These are phyloP conservation scores for Radopholus similis DNA, from an alignment of 1,140 invertebrate genomes.

Conservation along the genomic window DNA sequence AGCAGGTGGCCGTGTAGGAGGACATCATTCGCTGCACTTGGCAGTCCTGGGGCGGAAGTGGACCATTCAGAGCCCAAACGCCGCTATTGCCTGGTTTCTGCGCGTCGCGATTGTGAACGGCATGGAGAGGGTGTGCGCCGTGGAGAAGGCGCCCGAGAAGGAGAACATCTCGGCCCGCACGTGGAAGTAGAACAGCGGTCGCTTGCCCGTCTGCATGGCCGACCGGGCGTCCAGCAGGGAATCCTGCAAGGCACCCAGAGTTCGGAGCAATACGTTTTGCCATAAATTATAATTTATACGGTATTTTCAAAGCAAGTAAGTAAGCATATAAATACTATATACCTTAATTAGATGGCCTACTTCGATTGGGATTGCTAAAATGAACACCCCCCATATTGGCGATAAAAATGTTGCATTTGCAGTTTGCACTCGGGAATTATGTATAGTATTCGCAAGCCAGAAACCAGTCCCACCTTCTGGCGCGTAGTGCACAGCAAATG, in stretches of 20 bases:
- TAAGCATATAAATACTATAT: no score
- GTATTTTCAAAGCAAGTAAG: no score
- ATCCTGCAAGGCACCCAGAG: conserved; percentile 33
- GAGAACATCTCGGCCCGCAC: conserved; percentile 54
- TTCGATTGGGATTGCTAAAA: no score
- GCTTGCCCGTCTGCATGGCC: conserved; percentile 51
- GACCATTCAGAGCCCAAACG: not conserved
- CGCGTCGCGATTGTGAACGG: conserved; percentile 58
- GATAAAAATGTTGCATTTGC: no score
- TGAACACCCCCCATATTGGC: no score
- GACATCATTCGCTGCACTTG: conserved; percentile 60
- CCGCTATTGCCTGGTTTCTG: conserved; percentile 46
- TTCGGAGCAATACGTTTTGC: no score
- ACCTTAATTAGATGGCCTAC: no score
- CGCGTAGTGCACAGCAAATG: conserved; percentile 58
- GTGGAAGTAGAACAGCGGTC: conserved; percentile 58
- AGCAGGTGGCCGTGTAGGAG: conserved; percentile 59
- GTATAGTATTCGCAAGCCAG: no score
- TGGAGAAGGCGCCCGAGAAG: conserved; percentile 49
- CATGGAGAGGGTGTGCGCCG: conserved; percentile 56
- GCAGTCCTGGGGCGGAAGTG: conserved; percentile 38
- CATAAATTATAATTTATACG: no score
- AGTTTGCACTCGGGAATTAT: no score
- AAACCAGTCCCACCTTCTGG: conserved; percentile 37
- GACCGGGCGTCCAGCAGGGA: conserved; percentile 48